phyloP scores from a whole-genome alignment of 1,140 invertebrate genomes.

The Neuroterus valhalla region DNA sequence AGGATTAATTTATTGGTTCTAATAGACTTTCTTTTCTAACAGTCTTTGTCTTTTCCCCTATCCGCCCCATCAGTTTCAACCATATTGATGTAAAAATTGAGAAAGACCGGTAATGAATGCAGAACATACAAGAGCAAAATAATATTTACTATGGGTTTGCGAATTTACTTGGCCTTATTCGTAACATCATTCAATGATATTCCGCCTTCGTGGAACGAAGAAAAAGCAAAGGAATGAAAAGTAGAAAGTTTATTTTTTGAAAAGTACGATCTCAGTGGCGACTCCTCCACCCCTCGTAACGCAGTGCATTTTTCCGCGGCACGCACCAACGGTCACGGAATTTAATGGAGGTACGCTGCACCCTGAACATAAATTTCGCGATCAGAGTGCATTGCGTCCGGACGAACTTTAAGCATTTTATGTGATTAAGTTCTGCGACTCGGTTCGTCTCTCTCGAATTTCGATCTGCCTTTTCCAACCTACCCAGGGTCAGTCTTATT shows the following conservation, averaged over 20 bases:
- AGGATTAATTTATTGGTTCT: too few relatives aligned
- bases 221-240: not conserved
- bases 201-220: too few relatives aligned
- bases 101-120: too few relatives aligned
- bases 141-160: too few relatives aligned
- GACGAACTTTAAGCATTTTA: constrained; percentile 63
- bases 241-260: not conserved
- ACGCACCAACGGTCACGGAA: constrained; percentile 55
- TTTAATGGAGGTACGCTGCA: constrained; percentile 61
- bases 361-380: constrained; percentile 59
- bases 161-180: too few relatives aligned
- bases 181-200: too few relatives aligned
- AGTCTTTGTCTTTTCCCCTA: too few relatives aligned
- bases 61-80: too few relatives aligned
- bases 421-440: constrained; percentile 58
- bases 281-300: constrained; percentile 44
- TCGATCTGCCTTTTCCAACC: constrained; percentile 19
- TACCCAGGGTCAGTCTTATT: constrained; percentile 7
- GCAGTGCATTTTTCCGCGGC: constrained; percentile 59
- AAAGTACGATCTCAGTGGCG: not conserved
- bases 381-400: constrained; percentile 60
- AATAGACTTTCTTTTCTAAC: too few relatives aligned
- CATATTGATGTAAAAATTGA: too few relatives aligned
- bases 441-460: constrained; percentile 23
- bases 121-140: too few relatives aligned